Evolutionary conservation across 2,888 invertebrate genomes (phyloP).

Genomic region (Macrophya alboannulata): DNA sequence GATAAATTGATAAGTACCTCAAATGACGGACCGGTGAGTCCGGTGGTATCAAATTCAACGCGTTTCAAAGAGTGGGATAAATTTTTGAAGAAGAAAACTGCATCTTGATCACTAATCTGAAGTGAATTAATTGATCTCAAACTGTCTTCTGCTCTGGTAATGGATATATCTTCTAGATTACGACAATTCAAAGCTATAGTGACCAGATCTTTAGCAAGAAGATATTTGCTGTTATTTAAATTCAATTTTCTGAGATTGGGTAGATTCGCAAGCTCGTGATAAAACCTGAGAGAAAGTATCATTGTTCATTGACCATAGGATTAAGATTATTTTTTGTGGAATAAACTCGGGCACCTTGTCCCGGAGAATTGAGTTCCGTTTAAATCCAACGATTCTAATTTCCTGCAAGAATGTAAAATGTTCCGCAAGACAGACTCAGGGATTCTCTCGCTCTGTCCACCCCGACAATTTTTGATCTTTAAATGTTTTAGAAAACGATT

Average conservation of each 20-base stretch:
- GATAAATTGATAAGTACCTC: conserved; percentile 25
- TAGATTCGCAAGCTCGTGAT: conserved; percentile 49
- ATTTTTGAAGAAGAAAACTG: conserved; percentile 50
- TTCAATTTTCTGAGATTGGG: conserved; percentile 46
- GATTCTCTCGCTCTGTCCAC: conserved; percentile 27
- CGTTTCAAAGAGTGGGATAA: conserved; percentile 41
- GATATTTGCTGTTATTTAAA: conserved; percentile 44
- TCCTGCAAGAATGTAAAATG: conserved; percentile 50
- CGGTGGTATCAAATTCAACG: conserved; percentile 53
- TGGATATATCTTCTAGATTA: conserved; percentile 39
- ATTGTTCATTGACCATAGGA: background rate
- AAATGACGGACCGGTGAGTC: conserved; percentile 40
- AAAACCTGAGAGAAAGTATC: conserved; percentile 47
- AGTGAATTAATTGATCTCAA: background rate
- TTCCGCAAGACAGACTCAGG: conserved; percentile 52
- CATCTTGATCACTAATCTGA: conserved; percentile 48
- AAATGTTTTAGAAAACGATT: conserved; percentile 40
- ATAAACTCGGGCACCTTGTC: conserved; percentile 21
- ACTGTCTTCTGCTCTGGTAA: conserved; percentile 15
- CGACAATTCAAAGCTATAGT: conserved; percentile 56
- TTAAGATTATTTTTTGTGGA: background rate
- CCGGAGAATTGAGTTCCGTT: conserved; percentile 49
- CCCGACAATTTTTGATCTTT: conserved; percentile 44
- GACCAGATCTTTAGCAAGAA: conserved; percentile 38
- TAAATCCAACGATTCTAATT: conserved; percentile 53